Evolutionary conservation across 1,140 invertebrate species (phyloP).

Genomic region (Tyrophagus putrescentiae): DNA sequence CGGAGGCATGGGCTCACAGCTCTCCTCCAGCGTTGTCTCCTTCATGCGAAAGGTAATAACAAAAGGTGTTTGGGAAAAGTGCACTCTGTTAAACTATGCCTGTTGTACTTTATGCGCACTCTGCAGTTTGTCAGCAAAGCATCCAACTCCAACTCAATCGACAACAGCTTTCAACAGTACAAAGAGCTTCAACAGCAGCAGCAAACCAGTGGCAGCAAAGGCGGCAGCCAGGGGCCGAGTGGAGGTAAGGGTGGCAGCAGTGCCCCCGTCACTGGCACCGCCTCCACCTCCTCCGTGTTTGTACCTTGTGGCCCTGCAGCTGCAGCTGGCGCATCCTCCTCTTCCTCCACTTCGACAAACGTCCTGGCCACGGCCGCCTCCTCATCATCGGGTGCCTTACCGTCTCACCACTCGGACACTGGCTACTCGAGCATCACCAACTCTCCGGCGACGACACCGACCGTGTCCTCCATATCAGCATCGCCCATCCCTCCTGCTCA

Average conservation of each 20-base stretch:
- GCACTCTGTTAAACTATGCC: not conserved
- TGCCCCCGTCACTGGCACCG: not conserved
- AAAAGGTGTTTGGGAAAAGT: not conserved
- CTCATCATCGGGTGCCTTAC: not conserved
- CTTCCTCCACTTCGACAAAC: too few species aligned
- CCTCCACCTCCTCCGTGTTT: not conserved
- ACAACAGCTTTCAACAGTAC: not conserved
- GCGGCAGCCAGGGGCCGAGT: not conserved
- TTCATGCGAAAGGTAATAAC: not conserved
- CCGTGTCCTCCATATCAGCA: conserved; percentile 4
- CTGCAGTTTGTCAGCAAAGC: not conserved
- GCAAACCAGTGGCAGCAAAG: not conserved
- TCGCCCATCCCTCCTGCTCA: conserved; percentile 1
- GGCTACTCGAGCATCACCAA: conserved; percentile 5
- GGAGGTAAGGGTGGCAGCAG: not conserved
- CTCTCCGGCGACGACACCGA: conserved; percentile 3
- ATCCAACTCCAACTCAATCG: not conserved
- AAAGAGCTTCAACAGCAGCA: not conserved
- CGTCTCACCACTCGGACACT: not conserved
- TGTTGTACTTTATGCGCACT: not conserved
- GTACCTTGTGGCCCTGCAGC: too few species aligned
- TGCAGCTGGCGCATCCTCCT: too few species aligned
- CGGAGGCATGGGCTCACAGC: not conserved
- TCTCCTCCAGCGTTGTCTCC: not conserved
- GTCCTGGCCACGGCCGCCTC: not conserved